These are phyloP conservation scores for Leucophora obtusa DNA, from an alignment of 2,888 invertebrate genomes.

Conservation along the genomic window DNA sequence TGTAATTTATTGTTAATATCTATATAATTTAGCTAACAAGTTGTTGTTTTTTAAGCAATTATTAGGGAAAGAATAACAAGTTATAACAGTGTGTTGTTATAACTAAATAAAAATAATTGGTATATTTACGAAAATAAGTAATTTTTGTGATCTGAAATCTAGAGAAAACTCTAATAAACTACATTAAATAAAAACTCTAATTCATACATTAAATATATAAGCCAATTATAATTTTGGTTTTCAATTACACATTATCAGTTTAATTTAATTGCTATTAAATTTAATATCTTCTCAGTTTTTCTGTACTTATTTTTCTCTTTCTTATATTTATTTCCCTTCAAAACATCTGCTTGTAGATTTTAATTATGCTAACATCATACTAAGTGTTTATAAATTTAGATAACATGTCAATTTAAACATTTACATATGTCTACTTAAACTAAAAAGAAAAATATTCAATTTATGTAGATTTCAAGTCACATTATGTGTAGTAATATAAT, in stretches of 20 bases:
- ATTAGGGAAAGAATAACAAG: too few relatives aligned
- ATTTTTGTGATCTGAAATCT: too few relatives aligned
- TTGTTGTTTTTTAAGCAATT: not conserved
- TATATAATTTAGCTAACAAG: conserved; percentile 43
- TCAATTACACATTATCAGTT: not conserved
- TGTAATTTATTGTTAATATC: conserved; percentile 42
- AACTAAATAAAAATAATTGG: too few relatives aligned
- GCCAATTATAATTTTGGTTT: not conserved
- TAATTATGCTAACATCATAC: conserved; percentile 16
- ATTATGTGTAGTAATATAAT: conserved; percentile 26
- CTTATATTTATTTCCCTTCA: not conserved
- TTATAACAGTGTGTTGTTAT: too few relatives aligned
- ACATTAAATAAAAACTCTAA: too few relatives aligned
- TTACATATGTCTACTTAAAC: conserved; percentile 26
- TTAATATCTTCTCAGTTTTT: not conserved
- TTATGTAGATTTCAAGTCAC: conserved; percentile 58
- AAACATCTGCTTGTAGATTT: not conserved
- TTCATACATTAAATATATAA: too few relatives aligned
- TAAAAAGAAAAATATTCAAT: conserved; percentile 41
- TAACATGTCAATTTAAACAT: conserved; percentile 56
- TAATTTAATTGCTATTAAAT: conserved; percentile 18
- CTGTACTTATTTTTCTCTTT: not conserved
- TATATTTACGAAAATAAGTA: too few relatives aligned
- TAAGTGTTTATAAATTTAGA: conserved; percentile 49
- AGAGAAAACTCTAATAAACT: too few relatives aligned